Evolutionary conservation across 2,888 invertebrate species (phyloP).

Genomic region (Callinectes sapidus): DNA sequence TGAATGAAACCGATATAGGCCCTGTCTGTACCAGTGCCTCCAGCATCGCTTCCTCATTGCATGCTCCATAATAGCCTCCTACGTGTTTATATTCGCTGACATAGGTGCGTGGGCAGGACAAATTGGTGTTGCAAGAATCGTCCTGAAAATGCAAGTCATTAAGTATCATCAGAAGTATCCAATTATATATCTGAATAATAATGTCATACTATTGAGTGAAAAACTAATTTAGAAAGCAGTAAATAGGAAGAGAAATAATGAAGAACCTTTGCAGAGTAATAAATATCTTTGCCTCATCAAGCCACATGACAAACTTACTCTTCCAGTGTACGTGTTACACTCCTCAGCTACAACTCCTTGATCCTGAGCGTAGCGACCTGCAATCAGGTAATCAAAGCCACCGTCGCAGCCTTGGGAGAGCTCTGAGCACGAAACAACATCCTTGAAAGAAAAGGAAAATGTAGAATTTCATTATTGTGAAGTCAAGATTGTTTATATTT

Average conservation of each 20-base stretch:
- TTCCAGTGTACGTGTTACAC: slow-evolving; percentile 74
- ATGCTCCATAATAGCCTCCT: slow-evolving; percentile 76
- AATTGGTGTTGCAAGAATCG: slow-evolving; percentile 49
- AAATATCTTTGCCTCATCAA: not conserved
- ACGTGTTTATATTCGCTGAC: slow-evolving; percentile 77
- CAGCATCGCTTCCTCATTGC: slow-evolving; percentile 77
- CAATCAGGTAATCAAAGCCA: slow-evolving; percentile 76
- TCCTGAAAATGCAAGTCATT: slow-evolving; percentile 27
- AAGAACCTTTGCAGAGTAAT: not conserved
- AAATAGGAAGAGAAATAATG: not conserved
- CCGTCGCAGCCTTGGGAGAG: slow-evolving; percentile 77
- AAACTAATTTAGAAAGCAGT: not conserved
- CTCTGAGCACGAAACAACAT: slow-evolving; percentile 77
- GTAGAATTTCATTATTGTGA: not conserved
- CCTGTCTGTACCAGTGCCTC: slow-evolving; percentile 76
- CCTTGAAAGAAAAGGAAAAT: slow-evolving; percentile 71
- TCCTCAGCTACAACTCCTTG: slow-evolving; percentile 77
- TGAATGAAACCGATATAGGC: slow-evolving; percentile 77
- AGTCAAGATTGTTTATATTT: not conserved
- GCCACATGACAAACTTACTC: slow-evolving; percentile 1
- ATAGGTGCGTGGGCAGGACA: slow-evolving; percentile 58
- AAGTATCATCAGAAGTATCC: not conserved
- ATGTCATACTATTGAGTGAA: not conserved
- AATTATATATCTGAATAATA: not conserved
- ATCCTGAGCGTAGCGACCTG: slow-evolving; percentile 75